Conservation (phyloP, 1,140 invertebrate genomes). For the Bactericera cockerelli region DNA sequence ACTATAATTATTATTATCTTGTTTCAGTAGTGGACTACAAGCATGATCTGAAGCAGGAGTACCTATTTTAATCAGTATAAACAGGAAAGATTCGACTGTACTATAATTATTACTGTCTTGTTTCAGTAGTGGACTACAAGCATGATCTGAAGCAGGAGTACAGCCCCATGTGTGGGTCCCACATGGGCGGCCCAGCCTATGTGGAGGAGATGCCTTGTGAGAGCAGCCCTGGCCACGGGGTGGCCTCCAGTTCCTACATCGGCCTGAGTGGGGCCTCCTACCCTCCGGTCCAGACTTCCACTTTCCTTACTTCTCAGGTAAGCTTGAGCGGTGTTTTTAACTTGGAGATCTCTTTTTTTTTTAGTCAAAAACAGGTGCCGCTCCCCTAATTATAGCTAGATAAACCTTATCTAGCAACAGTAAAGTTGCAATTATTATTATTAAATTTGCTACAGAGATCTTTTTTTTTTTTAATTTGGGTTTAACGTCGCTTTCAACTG, state of each 20-base stretch:
- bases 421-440: no score
- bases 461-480: no score
- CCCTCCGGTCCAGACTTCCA: slow-evolving; percentile 14
- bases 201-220: slow-evolving; percentile 12
- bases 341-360: no score
- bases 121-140: slow-evolving; percentile 8
- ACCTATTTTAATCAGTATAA: not conserved
- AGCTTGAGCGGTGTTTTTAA: no score
- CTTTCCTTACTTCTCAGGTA: slow-evolving; percentile 17
- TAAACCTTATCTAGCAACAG: no score
- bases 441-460: no score
- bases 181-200: slow-evolving; percentile 3
- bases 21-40: no score
- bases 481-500: no score
- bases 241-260: slow-evolving; percentile 15
- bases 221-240: slow-evolving; percentile 11
- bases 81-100: not conserved
- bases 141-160: slow-evolving; percentile 13
- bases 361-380: no score
- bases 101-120: not conserved
- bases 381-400: no score
- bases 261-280: slow-evolving; percentile 13
- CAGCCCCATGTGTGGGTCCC: slow-evolving; percentile 8
- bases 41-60: no score
- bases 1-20: no score